Percentiles rank a stretch among this genome's conserved stretches.
Evolutionary conservation across 2,113 vertebrate genomes (phyloP).

Genomic region (Serinus canaria): DNA sequence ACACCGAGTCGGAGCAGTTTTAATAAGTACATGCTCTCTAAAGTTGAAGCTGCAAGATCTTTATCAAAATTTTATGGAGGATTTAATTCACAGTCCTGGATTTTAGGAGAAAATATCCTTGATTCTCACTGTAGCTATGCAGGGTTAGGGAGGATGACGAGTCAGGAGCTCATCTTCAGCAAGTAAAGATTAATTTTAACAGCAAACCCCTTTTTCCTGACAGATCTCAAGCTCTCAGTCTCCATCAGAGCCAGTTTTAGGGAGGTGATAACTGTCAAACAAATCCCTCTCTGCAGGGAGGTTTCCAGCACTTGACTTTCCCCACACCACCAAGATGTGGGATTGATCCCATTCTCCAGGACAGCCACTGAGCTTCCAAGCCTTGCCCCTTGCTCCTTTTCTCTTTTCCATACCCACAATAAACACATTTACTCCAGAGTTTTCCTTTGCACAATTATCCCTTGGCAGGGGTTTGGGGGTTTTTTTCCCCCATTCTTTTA

Average conservation of each 20-base stretch:
- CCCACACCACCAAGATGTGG: fast-evolving
- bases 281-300: neutral
- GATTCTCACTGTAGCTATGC: neutral
- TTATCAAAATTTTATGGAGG: neutral
- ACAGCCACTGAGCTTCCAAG: fast-evolving
- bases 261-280: neutral
- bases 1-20: neutral
- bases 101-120: neutral
- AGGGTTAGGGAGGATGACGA: neutral
- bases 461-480: neutral
- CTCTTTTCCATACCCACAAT: neutral
- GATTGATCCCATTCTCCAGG: neutral
- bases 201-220: neutral
- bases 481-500: neutral
- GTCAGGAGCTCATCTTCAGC: neutral
- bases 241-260: neutral
- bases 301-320: neutral
- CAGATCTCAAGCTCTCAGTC: neutral
- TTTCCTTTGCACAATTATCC: neutral
- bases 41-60: neutral
- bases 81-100: neutral
- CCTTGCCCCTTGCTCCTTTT: neutral
- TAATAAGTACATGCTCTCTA: neutral
- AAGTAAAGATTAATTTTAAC: neutral
- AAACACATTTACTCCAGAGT: neutral